Percentiles rank a stretch among this genome's conserved stretches.
Conservation (phyloP, 2,888 invertebrate genomes). For the Hyposoter dolosus region DNA sequence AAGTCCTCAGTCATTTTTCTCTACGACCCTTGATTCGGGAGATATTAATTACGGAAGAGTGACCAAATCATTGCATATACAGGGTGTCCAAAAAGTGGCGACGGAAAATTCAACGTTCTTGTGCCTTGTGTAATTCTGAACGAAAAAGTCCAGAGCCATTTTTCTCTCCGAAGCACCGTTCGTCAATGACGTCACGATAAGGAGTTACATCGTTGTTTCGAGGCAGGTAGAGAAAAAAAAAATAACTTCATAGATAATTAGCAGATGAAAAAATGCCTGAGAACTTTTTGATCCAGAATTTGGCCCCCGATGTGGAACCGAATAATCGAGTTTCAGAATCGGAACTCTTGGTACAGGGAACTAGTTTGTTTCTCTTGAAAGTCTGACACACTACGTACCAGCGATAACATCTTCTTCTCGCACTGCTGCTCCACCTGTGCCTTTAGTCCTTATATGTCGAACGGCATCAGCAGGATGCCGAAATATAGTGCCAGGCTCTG, state of each 20-base stretch:
- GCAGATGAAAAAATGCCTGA: neutral
- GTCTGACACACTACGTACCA: neutral
- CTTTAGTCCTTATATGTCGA: neutral
- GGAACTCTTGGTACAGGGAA: neutral
- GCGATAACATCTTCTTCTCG: slow-evolving; percentile 14
- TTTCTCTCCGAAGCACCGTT: neutral
- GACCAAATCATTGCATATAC: neutral
- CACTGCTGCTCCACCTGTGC: slow-evolving; percentile 17
- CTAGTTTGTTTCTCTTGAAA: neutral
- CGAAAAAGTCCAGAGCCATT: neutral
- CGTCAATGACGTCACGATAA: neutral
- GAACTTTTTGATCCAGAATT: neutral
- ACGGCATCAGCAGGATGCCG: slow-evolving; percentile 22
- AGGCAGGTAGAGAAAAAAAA: neutral
- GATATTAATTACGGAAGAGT: neutral
- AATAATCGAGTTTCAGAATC: neutral
- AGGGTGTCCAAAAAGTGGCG: neutral
- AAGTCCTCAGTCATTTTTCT: neutral
- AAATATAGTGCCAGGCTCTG: slow-evolving; percentile 27
- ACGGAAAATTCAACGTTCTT: neutral
- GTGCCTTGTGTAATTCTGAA: neutral
- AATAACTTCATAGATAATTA: neutral
- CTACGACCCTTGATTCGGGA: neutral
- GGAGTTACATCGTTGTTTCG: neutral
- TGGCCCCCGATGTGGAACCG: neutral